phyloP scores from a whole-genome alignment of 2,888 invertebrate genomes.

The Euplagia quadripunctaria region DNA sequence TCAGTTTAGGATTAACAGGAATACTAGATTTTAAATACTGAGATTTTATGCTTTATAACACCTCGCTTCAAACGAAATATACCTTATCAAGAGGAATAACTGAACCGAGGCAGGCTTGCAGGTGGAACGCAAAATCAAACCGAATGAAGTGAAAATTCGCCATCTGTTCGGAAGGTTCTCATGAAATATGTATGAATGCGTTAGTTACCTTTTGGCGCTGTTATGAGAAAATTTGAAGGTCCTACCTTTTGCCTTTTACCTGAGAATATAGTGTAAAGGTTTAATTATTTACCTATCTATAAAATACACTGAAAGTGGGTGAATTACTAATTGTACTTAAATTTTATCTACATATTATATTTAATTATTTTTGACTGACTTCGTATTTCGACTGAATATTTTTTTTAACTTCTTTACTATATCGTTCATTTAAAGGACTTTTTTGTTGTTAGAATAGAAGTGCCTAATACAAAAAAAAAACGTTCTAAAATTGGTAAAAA shows the following conservation, averaged over 20 bases:
- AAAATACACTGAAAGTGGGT: background rate
- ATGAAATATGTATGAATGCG: slow-evolving; percentile 62
- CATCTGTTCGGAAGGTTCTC: slow-evolving; percentile 57
- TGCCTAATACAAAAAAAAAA: too few species aligned
- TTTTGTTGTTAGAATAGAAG: too few species aligned
- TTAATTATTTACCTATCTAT: background rate
- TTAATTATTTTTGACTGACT: too few species aligned
- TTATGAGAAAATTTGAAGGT: slow-evolving; percentile 18
- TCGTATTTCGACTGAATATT: too few species aligned
- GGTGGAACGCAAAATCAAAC: slow-evolving; percentile 50
- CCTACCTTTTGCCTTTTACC: slow-evolving; percentile 8
- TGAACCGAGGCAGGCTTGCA: slow-evolving; percentile 12
- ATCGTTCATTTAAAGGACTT: too few species aligned
- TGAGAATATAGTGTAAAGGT: background rate
- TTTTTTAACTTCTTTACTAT: too few species aligned
- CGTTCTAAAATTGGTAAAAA: too few species aligned
- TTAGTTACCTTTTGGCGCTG: slow-evolving; percentile 19
- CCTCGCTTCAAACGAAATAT: background rate
- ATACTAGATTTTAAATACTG: background rate
- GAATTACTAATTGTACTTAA: too few species aligned
- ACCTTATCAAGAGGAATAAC: background rate
- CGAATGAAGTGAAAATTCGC: slow-evolving; percentile 63
- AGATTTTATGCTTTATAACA: background rate
- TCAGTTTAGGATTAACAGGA: too few species aligned
- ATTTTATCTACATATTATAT: too few species aligned